A percentile compares a stretch with the other conserved stretches of the same genome.
These are phyloP conservation scores for Amiota communis DNA, from an alignment of 2,888 invertebrate species.

Conservation along the genomic window DNA sequence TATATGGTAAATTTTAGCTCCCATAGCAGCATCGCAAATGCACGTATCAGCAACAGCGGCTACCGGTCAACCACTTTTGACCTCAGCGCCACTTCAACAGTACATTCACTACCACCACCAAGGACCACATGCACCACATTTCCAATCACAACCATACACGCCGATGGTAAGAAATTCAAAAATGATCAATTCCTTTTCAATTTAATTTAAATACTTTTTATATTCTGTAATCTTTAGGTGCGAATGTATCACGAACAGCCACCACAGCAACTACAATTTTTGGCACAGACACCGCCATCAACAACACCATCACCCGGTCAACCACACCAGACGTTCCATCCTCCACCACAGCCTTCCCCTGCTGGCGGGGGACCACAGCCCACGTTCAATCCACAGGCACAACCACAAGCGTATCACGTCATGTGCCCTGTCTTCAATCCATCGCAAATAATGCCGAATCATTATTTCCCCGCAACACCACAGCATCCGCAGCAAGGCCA, in stretches of 20 bases:
- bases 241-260: conserved; percentile 81
- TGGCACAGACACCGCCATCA: conserved; percentile 76
- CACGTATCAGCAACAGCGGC: conserved; percentile 80
- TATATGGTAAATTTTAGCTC: conserved; percentile 19
- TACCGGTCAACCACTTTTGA: conserved; percentile 88
- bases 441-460: conserved; percentile 67
- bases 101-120: conserved; percentile 80
- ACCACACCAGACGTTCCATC: conserved; percentile 76
- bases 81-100: conserved; percentile 85
- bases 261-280: conserved; percentile 76
- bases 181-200: background rate
- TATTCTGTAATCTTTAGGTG: conserved; percentile 69
- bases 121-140: conserved; percentile 75
- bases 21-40: conserved; percentile 80
- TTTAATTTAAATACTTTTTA: background rate
- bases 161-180: conserved; percentile 73
- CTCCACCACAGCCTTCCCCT: conserved; percentile 77
- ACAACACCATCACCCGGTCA: conserved; percentile 76
- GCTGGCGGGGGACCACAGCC: conserved; percentile 76
- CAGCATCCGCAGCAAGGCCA: conserved; percentile 71
- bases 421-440: conserved; percentile 76
- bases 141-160: conserved; percentile 70
- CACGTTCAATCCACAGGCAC: conserved; percentile 68
- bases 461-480: conserved; percentile 68
- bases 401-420: conserved; percentile 76